Base-by-base conservation (phyloP, 2,113 vertebrate genomes). In the Anguilla japonica region DNA sequence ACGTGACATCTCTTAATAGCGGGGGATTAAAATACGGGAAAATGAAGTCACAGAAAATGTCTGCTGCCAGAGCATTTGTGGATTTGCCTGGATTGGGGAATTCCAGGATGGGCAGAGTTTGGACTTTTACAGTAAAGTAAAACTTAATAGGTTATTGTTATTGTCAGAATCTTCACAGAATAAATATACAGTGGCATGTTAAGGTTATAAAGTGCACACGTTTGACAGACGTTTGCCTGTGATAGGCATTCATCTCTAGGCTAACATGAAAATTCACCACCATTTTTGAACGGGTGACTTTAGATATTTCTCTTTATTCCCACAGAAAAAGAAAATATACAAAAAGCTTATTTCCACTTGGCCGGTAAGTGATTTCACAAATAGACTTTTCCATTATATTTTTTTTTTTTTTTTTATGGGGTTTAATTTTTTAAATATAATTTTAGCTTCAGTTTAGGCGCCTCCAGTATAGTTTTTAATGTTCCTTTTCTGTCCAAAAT, bases 241-340 rank as follows among this genome's bases (percentile, higher is more conserved):
- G 71, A 5, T 34, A 11, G 2, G 0, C 1, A 14, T 11, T 11
- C 50, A 53, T 11, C n/a, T 29, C 71, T 34, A 75, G 5, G n/a
- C 63, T n/a, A 71, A n/a, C 71, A 75, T 29, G n/a, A n/a, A n/a
- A 29, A 9, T 6, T 75, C 9, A 34, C n/a, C 29, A 11, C 71
- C 71, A 79, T 13, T 34, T 40, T 67, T 67, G 41, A 20, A 18
- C 40, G 18, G 40, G 16, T 39, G 41, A 22, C 50, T 78, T 78
- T 39, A 71, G 29, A 84, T 43, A 78, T 83, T 87, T 46, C 63
- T 83, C 3, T 87, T 78, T 88, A 81, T 86, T 5, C 4, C 88
- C 81, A 0, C 92, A 96, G 96, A 93, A 93, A 91, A 94, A 91
- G n/a, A 93, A 94, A 89, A 83, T 94, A 90, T 96, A 95, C 90